These are phyloP conservation scores for Rhodeus uyekii DNA, from an alignment of 2,797 vertebrate species.

Conservation along the genomic window DNA sequence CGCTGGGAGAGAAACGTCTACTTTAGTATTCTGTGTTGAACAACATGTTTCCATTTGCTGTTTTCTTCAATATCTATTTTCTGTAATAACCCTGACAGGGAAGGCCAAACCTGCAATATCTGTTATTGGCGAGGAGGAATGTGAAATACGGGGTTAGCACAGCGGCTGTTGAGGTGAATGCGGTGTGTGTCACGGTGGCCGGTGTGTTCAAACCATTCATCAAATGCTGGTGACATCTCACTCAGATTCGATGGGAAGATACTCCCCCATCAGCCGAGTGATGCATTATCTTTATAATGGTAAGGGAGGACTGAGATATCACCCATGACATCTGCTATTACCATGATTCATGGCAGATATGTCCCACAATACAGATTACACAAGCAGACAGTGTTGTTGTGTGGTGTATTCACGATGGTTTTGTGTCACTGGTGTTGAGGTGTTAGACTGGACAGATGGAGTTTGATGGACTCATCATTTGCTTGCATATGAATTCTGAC, in stretches of 20 bases:
- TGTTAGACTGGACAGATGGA: conserved; percentile 37
- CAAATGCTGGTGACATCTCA: conserved; percentile 45
- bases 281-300: conserved; percentile 50
- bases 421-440: conserved; percentile 23
- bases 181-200: conserved; percentile 19
- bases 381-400: conserved; percentile 29
- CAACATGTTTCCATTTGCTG: conserved; percentile 30
- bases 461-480: conserved; percentile 44
- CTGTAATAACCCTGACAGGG: conserved; percentile 35
- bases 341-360: conserved; percentile 45
- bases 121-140: conserved; percentile 44
- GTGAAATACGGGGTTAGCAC: conserved; percentile 32
- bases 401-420: not conserved
- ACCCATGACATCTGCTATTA: conserved; percentile 48
- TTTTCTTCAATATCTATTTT: conserved; percentile 43
- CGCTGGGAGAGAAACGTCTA: not conserved
- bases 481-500: conserved; percentile 20
- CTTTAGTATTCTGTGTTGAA: conserved; percentile 33
- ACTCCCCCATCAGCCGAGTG: conserved; percentile 35
- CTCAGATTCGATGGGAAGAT: conserved; percentile 41
- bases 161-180: conserved; percentile 24
- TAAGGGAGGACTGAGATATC: conserved; percentile 43
- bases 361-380: conserved; percentile 42
- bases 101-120: conserved; percentile 33
- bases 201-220: conserved; percentile 41